Evolutionary conservation across 2,113 vertebrate genomes (phyloP).

Genomic region (Excalfactoria chinensis): DNA sequence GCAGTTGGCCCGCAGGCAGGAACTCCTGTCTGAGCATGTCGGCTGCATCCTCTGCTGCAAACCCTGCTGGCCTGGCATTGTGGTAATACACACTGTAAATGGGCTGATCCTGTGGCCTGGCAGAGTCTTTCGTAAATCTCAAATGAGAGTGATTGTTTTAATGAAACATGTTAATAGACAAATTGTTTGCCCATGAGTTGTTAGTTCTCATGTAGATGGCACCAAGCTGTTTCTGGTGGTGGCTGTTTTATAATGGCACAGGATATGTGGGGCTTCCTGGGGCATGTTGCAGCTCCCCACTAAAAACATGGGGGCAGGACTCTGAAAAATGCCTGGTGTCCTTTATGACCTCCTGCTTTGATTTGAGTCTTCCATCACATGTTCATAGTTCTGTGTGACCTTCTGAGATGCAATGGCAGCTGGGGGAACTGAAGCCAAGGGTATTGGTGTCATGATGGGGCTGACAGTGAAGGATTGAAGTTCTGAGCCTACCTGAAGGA

Average conservation of each 20-base stretch:
- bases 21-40: neutral
- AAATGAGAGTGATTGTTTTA: conserved; percentile 27
- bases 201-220: neutral
- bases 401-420: neutral
- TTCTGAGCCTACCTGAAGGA: neutral
- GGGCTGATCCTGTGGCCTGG: conserved; percentile 20
- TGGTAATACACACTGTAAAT: conserved; percentile 14
- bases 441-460: neutral
- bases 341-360: too few relatives aligned
- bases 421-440: neutral
- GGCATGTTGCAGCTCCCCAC: neutral
- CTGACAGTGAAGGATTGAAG: neutral
- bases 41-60: conserved; percentile 12
- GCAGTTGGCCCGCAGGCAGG: neutral
- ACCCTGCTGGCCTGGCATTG: conserved; percentile 44
- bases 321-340: neutral
- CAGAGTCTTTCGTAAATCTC: conserved; percentile 4
- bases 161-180: conserved; percentile 51
- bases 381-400: neutral
- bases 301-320: neutral
- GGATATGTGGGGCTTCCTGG: neutral
- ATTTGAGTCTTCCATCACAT: too few relatives aligned
- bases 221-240: neutral
- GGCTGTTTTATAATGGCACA: neutral
- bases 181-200: conserved; percentile 28